phyloP scores from a whole-genome alignment of 2,888 invertebrate genomes.

The Hesperia comma region DNA sequence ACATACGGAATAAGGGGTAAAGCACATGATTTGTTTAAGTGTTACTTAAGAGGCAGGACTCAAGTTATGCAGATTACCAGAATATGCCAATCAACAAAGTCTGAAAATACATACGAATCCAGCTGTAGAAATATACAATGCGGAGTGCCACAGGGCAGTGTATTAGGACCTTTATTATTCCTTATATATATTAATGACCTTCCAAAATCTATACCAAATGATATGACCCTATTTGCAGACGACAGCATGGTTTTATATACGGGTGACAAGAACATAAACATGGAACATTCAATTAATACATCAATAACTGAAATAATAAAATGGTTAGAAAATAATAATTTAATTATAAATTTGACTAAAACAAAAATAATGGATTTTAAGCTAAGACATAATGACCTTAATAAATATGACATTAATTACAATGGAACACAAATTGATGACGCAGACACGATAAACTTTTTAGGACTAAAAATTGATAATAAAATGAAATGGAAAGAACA shows the following conservation, averaged over 20 bases:
- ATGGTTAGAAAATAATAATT: slow-evolving; percentile 10
- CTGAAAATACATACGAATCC: not conserved
- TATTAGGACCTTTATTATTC: not conserved
- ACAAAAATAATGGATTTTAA: slow-evolving; percentile 3
- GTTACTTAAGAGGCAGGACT: not conserved
- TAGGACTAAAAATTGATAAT: slow-evolving; percentile 1
- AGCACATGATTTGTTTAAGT: not conserved
- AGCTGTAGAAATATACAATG: not conserved
- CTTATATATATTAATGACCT: not conserved
- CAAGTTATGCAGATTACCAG: not conserved
- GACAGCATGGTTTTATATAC: slow-evolving; percentile 4
- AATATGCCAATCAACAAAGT: not conserved
- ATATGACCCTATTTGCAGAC: slow-evolving; percentile 10
- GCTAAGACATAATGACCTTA: not conserved
- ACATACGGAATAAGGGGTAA: slow-evolving; percentile 3
- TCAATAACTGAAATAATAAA: not conserved
- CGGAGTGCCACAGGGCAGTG: not conserved
- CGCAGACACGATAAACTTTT: not conserved
- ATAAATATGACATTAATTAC: slow-evolving; percentile 3
- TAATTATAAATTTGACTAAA: slow-evolving; percentile 11
- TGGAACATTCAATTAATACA: slow-evolving; percentile 1
- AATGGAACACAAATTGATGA: not conserved
- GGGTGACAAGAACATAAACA: not conserved
- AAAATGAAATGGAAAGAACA: slow-evolving; percentile 8
- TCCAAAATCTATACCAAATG: not conserved